These are phyloP conservation scores for Stegophylla sp. DNA, from an alignment of 2,888 invertebrate genomes.

Conservation along the genomic window DNA sequence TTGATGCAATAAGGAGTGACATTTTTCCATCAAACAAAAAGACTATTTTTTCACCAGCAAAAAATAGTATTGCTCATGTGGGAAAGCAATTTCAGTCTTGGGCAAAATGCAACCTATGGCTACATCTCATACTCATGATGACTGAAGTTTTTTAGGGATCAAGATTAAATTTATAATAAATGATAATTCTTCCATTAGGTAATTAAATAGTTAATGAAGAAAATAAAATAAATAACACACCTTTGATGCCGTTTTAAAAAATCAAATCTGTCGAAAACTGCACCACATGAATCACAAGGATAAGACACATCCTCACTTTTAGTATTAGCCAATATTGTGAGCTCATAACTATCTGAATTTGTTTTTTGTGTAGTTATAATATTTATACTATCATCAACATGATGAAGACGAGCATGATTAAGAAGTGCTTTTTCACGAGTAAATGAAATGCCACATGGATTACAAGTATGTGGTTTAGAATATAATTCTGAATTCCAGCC, in stretches of 20 bases:
- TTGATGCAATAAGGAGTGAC: too few species aligned
- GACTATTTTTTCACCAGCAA: too few species aligned
- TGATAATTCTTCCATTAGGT: background rate
- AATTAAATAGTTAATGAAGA: too few species aligned
- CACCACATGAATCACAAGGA: conserved; percentile 50
- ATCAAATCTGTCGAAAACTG: conserved; percentile 47
- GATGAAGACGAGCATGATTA: conserved; percentile 74
- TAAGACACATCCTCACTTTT: conserved; percentile 1
- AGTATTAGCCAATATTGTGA: conserved; percentile 36
- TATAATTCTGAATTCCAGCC: conserved; percentile 54
- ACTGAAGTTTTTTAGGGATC: background rate
- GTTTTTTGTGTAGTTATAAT: conserved; percentile 50
- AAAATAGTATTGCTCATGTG: too few species aligned
- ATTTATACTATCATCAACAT: conserved; percentile 49
- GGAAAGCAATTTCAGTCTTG: too few species aligned
- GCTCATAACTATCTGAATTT: conserved; percentile 46
- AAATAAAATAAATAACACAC: too few species aligned
- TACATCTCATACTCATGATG: too few species aligned
- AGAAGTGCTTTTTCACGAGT: conserved; percentile 82
- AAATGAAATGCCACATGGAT: conserved; percentile 77
- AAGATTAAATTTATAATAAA: background rate
- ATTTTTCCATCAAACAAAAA: too few species aligned
- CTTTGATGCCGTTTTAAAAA: conserved; percentile 56
- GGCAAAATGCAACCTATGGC: too few species aligned
- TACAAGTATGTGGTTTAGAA: conserved; percentile 74